Evolutionary conservation across 2,113 vertebrate genomes (phyloP).

Genomic region (Prietella phreatophila): DNA sequence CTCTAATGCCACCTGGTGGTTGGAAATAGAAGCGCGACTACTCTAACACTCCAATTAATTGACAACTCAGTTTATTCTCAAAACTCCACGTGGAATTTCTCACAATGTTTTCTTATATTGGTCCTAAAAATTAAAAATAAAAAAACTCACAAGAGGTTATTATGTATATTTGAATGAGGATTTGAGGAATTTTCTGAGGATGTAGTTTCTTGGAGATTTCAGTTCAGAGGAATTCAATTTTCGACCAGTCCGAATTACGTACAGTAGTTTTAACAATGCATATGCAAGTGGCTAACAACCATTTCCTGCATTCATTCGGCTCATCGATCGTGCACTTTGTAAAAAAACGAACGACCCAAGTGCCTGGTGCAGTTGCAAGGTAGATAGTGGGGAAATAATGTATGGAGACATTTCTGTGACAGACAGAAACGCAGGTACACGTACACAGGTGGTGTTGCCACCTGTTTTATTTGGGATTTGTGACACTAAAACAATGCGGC

Average conservation of each 20-base stretch:
- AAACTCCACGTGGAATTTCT: background rate
- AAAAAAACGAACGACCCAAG: background rate
- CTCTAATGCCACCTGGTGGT: conserved; percentile 24
- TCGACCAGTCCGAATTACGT: too few species aligned
- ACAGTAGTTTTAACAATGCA: background rate
- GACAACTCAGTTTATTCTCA: background rate
- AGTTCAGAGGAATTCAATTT: too few species aligned
- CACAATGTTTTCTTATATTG: background rate
- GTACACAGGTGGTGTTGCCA: background rate
- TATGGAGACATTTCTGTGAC: background rate
- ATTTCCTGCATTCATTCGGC: background rate
- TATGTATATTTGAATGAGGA: too few species aligned
- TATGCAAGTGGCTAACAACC: background rate
- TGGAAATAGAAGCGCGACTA: background rate
- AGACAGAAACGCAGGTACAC: background rate
- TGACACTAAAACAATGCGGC: background rate
- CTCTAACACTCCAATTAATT: too few species aligned
- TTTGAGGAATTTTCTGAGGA: too few species aligned
- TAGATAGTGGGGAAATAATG: background rate
- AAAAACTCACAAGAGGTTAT: too few species aligned
- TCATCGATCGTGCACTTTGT: background rate
- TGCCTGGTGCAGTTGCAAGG: background rate
- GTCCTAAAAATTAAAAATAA: too few species aligned
- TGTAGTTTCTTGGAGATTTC: too few species aligned
- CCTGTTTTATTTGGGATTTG: background rate